A percentile compares a stretch with the other conserved stretches of the same genome.
phyloP scores from a whole-genome alignment of 2,888 invertebrate species.

The Caenorhabditis sp. region DNA sequence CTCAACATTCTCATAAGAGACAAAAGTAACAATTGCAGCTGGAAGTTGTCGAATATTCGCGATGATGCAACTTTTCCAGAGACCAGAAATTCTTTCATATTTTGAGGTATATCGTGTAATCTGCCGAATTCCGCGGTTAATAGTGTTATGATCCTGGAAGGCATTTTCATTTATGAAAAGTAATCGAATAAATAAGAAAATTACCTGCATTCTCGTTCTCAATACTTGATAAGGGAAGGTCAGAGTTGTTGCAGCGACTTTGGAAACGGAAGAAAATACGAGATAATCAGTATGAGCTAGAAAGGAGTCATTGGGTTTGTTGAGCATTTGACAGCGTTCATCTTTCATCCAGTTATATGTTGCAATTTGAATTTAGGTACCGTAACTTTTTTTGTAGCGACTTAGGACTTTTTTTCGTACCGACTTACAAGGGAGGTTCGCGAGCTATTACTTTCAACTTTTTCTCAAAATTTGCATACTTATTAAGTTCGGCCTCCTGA shows the following conservation, averaged over 20 bases:
- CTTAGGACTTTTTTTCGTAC: too few species aligned
- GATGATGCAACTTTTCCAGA: constrained; percentile 75
- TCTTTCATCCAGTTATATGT: constrained; percentile 98
- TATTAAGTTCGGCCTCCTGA: too few species aligned
- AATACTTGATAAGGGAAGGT: constrained; percentile 99
- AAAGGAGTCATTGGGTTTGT: constrained; percentile 27
- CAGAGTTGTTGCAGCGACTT: constrained; percentile 82
- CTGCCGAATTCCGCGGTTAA: constrained; percentile 77
- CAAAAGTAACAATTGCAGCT: constrained; percentile 93
- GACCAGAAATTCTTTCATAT: constrained; percentile 60
- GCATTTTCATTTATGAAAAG: too few species aligned
- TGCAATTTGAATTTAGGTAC: constrained; percentile 99
- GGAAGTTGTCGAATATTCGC: constrained; percentile 89
- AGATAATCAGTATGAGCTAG: constrained; percentile 83
- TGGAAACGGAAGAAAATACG: constrained; percentile 89
- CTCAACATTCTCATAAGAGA: constrained; percentile 87
- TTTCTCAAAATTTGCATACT: too few species aligned
- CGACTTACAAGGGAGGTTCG: too few species aligned
- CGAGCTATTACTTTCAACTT: too few species aligned
- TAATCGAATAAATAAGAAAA: too few species aligned
- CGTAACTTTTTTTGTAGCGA: too few species aligned
- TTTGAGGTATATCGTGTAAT: constrained; percentile 73
- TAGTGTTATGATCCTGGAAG: constrained; percentile 85
- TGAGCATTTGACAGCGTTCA: constrained; percentile 68
- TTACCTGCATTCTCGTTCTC: constrained; percentile 85